A percentile compares a stretch with the other conserved stretches of the same genome.
These are phyloP conservation scores for Neotragus moschatus DNA, from an alignment of 2,113 vertebrate species.

Conservation along the genomic window DNA sequence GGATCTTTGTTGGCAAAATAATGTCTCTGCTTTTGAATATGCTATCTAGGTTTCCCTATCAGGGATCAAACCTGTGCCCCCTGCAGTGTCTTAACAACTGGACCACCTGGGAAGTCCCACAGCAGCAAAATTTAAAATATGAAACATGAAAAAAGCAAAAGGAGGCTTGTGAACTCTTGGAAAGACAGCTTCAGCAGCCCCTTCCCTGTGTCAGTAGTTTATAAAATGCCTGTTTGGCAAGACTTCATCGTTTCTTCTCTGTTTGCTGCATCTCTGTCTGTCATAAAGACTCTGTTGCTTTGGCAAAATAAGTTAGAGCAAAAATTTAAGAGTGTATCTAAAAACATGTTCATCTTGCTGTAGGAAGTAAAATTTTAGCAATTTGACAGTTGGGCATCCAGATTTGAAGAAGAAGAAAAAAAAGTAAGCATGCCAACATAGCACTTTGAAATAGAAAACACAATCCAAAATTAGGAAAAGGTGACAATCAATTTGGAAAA, in stretches of 20 bases:
- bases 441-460: conserved; percentile 66
- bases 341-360: conserved; percentile 69
- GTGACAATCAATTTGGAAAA: conserved; percentile 58
- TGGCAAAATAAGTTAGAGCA: conserved; percentile 61
- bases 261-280: conserved; percentile 47
- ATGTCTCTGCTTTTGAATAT: no score
- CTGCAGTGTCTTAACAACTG: background rate
- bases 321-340: conserved; percentile 59
- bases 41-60: background rate
- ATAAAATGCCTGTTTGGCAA: conserved; percentile 34
- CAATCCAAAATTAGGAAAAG: conserved; percentile 69
- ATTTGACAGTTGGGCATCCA: conserved; percentile 65
- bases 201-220: conserved; percentile 42
- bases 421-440: conserved; percentile 59
- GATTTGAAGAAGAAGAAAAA: conserved; percentile 59
- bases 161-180: conserved; percentile 37
- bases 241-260: conserved; percentile 3
- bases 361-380: conserved; percentile 76
- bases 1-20: no score
- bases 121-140: conserved; percentile 41
- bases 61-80: background rate
- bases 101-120: background rate
- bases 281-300: conserved; percentile 39
- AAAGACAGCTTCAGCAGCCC: conserved; percentile 35
- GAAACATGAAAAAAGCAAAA: conserved; percentile 30